A percentile compares a stretch with the other conserved stretches of the same genome.
phyloP scores from a whole-genome alignment of 2,113 vertebrate genomes.

The Protobothrops mucrosquamatus region DNA sequence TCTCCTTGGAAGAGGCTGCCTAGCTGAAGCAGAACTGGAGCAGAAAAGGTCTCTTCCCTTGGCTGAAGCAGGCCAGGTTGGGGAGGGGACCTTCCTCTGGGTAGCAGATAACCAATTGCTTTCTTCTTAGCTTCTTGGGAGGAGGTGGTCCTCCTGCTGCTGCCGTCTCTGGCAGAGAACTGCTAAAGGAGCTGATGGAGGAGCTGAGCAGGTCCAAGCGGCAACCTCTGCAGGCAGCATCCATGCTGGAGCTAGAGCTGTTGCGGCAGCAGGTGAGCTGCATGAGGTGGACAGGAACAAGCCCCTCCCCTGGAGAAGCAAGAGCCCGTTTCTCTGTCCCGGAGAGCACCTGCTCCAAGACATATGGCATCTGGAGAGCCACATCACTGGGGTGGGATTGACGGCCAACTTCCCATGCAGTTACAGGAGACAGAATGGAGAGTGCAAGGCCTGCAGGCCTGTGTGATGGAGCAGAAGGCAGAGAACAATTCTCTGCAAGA shows the following conservation, averaged over 20 bases:
- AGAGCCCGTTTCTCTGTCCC: constrained; percentile 11
- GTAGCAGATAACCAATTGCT: too few relatives aligned
- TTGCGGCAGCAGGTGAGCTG: constrained; percentile 53
- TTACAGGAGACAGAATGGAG: constrained; percentile 31
- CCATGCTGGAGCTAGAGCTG: constrained; percentile 48
- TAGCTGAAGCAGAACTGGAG: constrained; percentile 33
- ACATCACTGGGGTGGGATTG: not conserved
- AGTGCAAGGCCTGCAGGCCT: constrained; percentile 17
- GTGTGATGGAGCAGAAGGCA: constrained; percentile 55
- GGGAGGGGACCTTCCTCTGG: not conserved
- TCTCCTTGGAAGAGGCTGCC: constrained; percentile 11
- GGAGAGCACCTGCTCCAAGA: constrained; percentile 39
- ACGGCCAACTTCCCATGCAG: fast-evolving
- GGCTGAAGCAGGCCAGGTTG: not conserved
- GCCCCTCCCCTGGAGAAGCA: not conserved
- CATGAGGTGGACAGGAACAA: not conserved
- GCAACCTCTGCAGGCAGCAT: constrained; percentile 44
- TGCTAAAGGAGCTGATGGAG: constrained; percentile 41
- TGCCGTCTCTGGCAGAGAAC: constrained; percentile 49
- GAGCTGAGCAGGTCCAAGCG: constrained; percentile 54
- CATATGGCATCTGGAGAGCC: not conserved
- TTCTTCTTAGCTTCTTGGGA: not conserved
- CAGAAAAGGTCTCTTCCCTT: constrained; percentile 56
- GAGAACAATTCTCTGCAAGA: constrained; percentile 47
- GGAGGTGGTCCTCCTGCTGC: not conserved